These are phyloP conservation scores for Epirrhoe tristata DNA, from an alignment of 2,888 invertebrate species.

Conservation along the genomic window DNA sequence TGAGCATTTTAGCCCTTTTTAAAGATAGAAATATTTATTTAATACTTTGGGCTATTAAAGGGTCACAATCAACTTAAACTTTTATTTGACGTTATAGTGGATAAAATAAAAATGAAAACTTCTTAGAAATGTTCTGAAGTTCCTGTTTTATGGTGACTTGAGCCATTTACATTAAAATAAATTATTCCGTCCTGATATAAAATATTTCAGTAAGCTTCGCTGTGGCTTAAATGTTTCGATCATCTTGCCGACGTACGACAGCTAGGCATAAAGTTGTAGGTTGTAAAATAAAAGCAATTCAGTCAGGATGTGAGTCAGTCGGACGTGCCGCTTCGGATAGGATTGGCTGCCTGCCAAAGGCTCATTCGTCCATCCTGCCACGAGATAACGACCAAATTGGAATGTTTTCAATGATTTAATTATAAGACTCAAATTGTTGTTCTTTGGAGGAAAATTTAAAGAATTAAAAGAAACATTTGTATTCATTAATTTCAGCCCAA, in stretches of 20 bases:
- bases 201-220: slow-evolving; percentile 14
- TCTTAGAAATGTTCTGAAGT: background rate
- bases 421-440: slow-evolving; percentile 42
- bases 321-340: slow-evolving; percentile 39
- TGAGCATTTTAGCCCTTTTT: too few species aligned
- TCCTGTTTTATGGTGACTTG: slow-evolving; percentile 1
- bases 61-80: too few species aligned
- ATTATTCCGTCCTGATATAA: slow-evolving; percentile 2
- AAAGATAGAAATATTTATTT: too few species aligned
- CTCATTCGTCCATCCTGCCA: slow-evolving; percentile 48
- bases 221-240: background rate
- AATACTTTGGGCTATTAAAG: too few species aligned
- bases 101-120: too few species aligned
- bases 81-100: too few species aligned
- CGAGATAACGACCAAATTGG: slow-evolving; percentile 55
- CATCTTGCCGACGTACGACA: slow-evolving; percentile 26
- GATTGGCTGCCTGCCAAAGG: slow-evolving; percentile 58
- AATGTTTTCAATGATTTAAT: slow-evolving; percentile 49
- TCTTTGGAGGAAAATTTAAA: background rate
- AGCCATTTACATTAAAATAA: background rate
- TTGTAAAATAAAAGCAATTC: slow-evolving; percentile 32
- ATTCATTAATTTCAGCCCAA: too few species aligned
- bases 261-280: slow-evolving; percentile 37
- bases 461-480: background rate
- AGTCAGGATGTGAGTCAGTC: slow-evolving; percentile 45